Conservation (phyloP, 2,797 vertebrate genomes). For the Tiaroga cobitis region DNA sequence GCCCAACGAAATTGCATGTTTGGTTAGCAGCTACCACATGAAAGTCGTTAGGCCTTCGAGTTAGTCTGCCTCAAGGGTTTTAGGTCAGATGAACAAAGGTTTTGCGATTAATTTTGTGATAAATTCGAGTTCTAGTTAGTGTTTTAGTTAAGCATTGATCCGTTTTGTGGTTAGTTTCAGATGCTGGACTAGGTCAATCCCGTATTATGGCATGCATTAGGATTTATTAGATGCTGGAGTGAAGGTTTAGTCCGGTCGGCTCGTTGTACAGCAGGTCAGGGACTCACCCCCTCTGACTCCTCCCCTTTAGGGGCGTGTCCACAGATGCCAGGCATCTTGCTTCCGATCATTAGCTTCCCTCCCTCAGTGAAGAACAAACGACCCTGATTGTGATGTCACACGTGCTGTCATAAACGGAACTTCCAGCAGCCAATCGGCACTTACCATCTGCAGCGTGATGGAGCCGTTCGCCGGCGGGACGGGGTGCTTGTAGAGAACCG, state of each 20-base stretch:
- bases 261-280: constrained; percentile 52
- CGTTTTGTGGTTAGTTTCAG: not conserved
- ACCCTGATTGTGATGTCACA: constrained; percentile 61
- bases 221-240: constrained; percentile 21
- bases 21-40: not conserved
- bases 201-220: not conserved
- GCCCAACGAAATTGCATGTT: not conserved
- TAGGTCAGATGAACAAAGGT: not conserved
- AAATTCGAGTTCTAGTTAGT: not conserved
- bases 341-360: constrained; percentile 73
- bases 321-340: constrained; percentile 62
- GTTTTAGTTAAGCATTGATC: constrained; percentile 22
- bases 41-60: too few species aligned
- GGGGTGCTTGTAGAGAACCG: constrained; percentile 76
- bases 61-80: not conserved
- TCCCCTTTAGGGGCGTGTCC: constrained; percentile 59
- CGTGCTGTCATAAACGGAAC: constrained; percentile 42
- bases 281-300: constrained; percentile 76
- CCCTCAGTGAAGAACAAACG: constrained; percentile 77
- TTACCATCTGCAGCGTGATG: constrained; percentile 83
- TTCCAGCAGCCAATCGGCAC: constrained; percentile 45
- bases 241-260: constrained; percentile 48
- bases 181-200: not conserved
- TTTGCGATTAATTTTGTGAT: not conserved
- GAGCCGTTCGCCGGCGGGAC: constrained; percentile 72